Evolutionary conservation across 2,888 invertebrate species (phyloP).

Genomic region (Scaptomyza caliginosa): DNA sequence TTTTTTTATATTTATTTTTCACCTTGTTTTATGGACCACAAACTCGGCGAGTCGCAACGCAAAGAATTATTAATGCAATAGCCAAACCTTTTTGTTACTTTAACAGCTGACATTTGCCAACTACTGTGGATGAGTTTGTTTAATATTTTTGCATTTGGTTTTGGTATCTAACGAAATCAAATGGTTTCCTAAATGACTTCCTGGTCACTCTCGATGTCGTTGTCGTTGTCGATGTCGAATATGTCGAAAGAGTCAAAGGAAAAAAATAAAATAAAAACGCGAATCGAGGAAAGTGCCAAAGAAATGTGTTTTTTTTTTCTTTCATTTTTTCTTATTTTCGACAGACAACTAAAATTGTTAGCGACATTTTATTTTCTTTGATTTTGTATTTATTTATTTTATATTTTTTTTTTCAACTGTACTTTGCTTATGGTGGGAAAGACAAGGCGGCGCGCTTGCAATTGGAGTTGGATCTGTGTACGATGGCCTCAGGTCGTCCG

Average conservation of each 20-base stretch:
- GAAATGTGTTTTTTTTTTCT: constrained; percentile 67
- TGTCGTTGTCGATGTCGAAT: constrained; percentile 36
- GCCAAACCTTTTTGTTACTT: neutral
- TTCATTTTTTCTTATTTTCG: constrained; percentile 26
- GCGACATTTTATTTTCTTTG: constrained; percentile 69
- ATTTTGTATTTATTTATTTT: constrained; percentile 18
- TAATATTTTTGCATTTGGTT: constrained; percentile 7
- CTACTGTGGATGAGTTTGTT: constrained; percentile 3
- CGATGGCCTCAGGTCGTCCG: constrained; percentile 52
- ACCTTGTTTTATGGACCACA: constrained; percentile 16
- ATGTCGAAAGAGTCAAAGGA: constrained; percentile 41
- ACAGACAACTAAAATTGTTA: constrained; percentile 63
- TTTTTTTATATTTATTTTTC: constrained; percentile 7
- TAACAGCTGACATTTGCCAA: constrained; percentile 8
- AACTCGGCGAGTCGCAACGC: neutral
- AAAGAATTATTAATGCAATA: neutral
- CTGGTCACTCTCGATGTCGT: constrained; percentile 53
- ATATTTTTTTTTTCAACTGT: constrained; percentile 2
- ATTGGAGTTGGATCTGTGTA: constrained; percentile 29
- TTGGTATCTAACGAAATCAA: constrained; percentile 38
- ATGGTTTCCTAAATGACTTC: constrained; percentile 63
- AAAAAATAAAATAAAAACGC: constrained; percentile 13
- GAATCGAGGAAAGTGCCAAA: constrained; percentile 65
- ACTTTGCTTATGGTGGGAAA: constrained; percentile 69
- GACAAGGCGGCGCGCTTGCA: constrained; percentile 19